Base-by-base conservation (phyloP, 2,113 vertebrate species). In the Actenoides hombroni region DNA sequence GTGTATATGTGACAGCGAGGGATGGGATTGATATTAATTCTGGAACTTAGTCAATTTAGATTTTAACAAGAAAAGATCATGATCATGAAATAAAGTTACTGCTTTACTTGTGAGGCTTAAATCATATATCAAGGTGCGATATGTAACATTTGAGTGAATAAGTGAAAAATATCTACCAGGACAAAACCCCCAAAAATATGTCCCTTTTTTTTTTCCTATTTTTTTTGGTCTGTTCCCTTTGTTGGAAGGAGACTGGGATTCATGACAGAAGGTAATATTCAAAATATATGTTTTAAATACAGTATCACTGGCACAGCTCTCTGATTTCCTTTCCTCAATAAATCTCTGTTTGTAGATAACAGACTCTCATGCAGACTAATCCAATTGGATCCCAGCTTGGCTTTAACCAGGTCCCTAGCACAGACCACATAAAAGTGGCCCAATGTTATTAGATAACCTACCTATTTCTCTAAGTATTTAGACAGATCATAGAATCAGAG, bases 1-100 rank as follows among this genome's bases (percentile, higher is more conserved):
- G 5, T 63, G 35, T 56, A 6, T 56, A 65, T 49, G 23, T 80
- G 48, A 70, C 46, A 91, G 37, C 19, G 76, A 86, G 28, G 44
- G 26, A 35, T 57, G 15, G 33, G 53, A 88, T 25, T 90, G 46
- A 74, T 70, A 89, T 71, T 88, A 94, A 86, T 82, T 49, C 56
- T 92, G 69, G 94, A 95, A 94, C 13, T 24, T 59, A 61, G 86
- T 89, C 57, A 86, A 14, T 87, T 95, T 71, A 39, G 13, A 59
- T 71, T 92, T 83, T 67, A 63, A 79, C 68, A 85, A 71, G 37
- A 11, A 86, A 60, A 79, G 31, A 85, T 77, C 13, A 46, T 53
- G 37, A 54, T 39, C 10, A 49, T 56, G 68, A 87, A 88, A 83
- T 69, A 75, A 83, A 80, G 10, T 75, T 65, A 49, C 17, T 81